Evolutionary conservation across 2,113 vertebrate species (phyloP).

Genomic region (Smithornis capensis): DNA sequence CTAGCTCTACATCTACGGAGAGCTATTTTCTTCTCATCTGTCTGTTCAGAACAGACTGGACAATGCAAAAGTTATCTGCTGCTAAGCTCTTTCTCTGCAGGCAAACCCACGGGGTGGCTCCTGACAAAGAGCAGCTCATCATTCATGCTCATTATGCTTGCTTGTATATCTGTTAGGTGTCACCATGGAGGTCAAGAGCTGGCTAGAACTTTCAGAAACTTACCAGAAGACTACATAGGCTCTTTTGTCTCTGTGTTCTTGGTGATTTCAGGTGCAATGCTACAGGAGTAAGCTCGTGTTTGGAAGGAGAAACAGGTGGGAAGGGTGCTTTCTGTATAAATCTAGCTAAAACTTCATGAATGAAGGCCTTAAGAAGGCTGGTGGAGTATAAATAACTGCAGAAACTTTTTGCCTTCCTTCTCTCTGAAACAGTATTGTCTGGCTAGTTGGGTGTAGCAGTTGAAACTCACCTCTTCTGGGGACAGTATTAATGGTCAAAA

Average conservation of each 20-base stretch:
- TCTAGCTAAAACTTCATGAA: neutral
- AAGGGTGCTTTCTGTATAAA: neutral
- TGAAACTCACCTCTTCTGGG: neutral
- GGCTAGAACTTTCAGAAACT: neutral
- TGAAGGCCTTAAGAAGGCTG: neutral
- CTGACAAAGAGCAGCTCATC: conserved; percentile 26
- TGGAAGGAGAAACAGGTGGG: neutral
- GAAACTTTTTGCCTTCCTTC: neutral
- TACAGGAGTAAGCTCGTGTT: neutral
- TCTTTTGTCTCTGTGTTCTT: neutral
- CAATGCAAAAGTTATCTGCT: conserved; percentile 38
- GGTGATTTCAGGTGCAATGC: neutral
- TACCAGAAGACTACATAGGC: neutral
- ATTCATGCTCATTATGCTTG: neutral
- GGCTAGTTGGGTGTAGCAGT: neutral
- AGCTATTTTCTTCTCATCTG: conserved; percentile 20
- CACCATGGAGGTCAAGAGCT: neutral
- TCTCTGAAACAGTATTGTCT: neutral
- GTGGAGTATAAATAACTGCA: neutral
- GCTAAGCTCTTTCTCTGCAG: neutral
- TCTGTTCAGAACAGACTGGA: neutral
- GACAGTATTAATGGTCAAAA: neutral
- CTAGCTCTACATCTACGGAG: neutral
- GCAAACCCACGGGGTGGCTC: neutral
- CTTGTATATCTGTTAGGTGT: neutral